phyloP scores from a whole-genome alignment of 2,113 vertebrate genomes.

The Danio rerio region GRCz12tu NC_133182.1:31650001-31650500 shows the following conservation, averaged over 20 bases:
- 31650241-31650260: slow-evolving; percentile 23
- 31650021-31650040: slow-evolving; percentile 5
- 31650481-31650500: slow-evolving; percentile 42
- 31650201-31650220: slow-evolving; percentile 48
- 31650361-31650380: slow-evolving; percentile 42
- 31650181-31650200: slow-evolving; percentile 35
- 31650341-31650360: slow-evolving; percentile 39
- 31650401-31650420: slow-evolving; percentile 49
- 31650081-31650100: slow-evolving; percentile 20
- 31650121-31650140: slow-evolving; percentile 40
- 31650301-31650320: slow-evolving; percentile 36
- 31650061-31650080: slow-evolving; percentile 38
- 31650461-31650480: slow-evolving; percentile 45
- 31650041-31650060: slow-evolving; percentile 33
- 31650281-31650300: slow-evolving; percentile 21
- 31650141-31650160: slow-evolving; percentile 4
- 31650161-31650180: slow-evolving; percentile 29
- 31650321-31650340: slow-evolving; percentile 40
- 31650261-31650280: slow-evolving; percentile 39
- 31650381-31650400: slow-evolving; percentile 45
- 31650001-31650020: background rate
- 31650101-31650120: slow-evolving; percentile 33
- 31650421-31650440: slow-evolving; percentile 38
- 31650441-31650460: slow-evolving; percentile 44
- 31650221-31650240: slow-evolving; percentile 42